Evolutionary conservation across 2,888 invertebrate genomes (phyloP).

Genomic region (Agrochola lota): DNA sequence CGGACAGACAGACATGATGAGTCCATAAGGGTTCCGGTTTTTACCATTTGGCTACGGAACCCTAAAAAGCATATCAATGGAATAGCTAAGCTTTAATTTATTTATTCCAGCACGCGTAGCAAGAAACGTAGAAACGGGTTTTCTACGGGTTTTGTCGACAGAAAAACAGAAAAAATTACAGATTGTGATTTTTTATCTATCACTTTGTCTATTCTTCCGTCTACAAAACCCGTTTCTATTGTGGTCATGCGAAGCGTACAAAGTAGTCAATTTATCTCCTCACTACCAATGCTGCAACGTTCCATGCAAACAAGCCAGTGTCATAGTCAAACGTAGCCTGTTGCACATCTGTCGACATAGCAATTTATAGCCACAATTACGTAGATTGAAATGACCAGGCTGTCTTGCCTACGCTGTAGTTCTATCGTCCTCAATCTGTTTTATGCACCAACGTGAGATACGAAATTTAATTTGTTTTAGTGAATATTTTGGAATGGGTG

Average conservation of each 20-base stretch:
- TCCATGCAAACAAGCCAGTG: neutral
- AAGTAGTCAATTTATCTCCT: too few species aligned
- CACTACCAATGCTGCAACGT: slow-evolving; percentile 1
- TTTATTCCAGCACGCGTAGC: neutral
- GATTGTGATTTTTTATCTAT: too few species aligned
- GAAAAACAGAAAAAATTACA: too few species aligned
- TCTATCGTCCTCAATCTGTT: slow-evolving; percentile 1
- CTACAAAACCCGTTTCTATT: too few species aligned
- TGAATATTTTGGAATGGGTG: neutral
- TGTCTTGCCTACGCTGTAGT: slow-evolving; percentile 8
- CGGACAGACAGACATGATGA: too few species aligned
- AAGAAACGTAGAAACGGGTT: too few species aligned
- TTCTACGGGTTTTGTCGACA: too few species aligned
- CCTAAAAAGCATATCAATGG: neutral
- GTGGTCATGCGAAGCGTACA: too few species aligned
- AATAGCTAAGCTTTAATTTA: too few species aligned
- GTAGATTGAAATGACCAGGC: slow-evolving; percentile 36
- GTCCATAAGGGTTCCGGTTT: too few species aligned
- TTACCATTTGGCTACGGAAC: too few species aligned
- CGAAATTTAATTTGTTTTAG: neutral
- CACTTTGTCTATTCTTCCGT: too few species aligned
- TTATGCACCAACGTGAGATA: neutral
- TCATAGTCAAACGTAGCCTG: slow-evolving; percentile 36
- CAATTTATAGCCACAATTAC: slow-evolving; percentile 51
- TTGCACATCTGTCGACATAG: slow-evolving; percentile 44